Evolutionary conservation across 2,113 vertebrate species (phyloP).

Genomic region (Aix galericulata): DNA sequence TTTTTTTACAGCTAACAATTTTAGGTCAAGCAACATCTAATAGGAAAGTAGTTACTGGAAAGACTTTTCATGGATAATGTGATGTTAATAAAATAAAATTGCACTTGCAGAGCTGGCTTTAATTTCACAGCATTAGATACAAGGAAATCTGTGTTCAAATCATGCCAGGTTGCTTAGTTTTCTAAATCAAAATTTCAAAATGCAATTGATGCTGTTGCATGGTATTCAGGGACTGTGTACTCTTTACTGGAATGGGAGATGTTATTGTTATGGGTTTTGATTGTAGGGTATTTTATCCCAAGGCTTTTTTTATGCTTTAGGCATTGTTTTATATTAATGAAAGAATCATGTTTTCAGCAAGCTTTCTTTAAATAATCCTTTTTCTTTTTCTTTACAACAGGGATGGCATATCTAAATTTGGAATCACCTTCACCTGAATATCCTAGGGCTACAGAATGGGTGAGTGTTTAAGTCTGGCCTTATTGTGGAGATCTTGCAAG

Average conservation of each 20-base stretch:
- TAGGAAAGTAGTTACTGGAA: neutral
- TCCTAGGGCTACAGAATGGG: neutral
- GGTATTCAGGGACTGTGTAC: neutral
- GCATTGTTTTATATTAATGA: neutral
- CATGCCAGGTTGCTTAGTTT: neutral
- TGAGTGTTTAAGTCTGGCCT: neutral
- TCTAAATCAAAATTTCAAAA: neutral
- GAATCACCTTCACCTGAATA: neutral
- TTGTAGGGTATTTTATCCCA: neutral
- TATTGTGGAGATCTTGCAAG: neutral
- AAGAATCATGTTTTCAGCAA: neutral
- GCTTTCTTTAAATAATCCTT: neutral
- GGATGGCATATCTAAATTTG: neutral
- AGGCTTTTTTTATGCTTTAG: neutral
- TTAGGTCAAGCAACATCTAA: neutral
- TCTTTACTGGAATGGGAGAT: neutral
- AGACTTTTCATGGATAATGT: neutral
- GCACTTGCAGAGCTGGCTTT: neutral
- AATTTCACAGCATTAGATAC: neutral
- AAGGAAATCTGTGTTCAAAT: neutral
- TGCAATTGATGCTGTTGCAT: neutral
- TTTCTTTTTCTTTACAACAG: neutral
- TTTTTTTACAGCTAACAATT: neutral
- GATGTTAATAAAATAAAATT: neutral
- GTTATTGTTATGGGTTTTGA: neutral